phyloP scores from a whole-genome alignment of 2,888 invertebrate genomes.

The Caenorhabditis imperialis region DNA sequence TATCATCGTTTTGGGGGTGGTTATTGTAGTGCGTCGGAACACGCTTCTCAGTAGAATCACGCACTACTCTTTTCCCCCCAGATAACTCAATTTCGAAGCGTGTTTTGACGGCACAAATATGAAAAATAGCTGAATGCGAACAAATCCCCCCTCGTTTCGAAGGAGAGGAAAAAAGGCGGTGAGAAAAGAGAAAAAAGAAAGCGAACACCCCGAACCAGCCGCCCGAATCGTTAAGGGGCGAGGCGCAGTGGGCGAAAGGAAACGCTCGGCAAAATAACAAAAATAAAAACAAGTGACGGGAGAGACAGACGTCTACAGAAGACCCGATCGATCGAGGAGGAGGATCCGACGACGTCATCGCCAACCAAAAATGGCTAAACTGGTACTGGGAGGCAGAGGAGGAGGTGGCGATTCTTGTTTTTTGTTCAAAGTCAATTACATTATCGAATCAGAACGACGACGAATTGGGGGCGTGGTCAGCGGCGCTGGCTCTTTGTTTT shows the following conservation, averaged over 20 bases:
- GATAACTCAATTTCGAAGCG: too few relatives aligned
- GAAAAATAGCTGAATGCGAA: background rate
- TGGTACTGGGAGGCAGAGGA: constrained; percentile 11
- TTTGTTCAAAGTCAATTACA: constrained; percentile 31
- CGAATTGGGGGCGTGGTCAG: too few relatives aligned
- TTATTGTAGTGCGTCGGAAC: too few relatives aligned
- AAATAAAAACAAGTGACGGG: constrained; percentile 17
- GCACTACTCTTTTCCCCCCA: too few relatives aligned
- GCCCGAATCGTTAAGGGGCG: background rate
- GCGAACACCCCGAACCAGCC: background rate
- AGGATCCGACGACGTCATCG: background rate
- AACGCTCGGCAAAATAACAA: constrained; percentile 9
- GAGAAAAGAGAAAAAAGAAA: background rate
- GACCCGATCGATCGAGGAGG: constrained; percentile 1
- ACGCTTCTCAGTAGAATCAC: too few relatives aligned
- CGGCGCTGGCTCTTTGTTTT: too few relatives aligned
- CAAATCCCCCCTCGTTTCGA: too few relatives aligned
- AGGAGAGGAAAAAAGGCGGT: background rate
- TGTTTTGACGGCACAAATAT: background rate
- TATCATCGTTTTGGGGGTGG: background rate
- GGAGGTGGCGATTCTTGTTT: constrained; percentile 9
- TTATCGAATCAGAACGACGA: too few relatives aligned
- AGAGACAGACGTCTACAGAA: background rate
- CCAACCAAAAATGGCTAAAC: constrained; percentile 17
- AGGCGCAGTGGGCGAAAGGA: background rate